Evolutionary conservation across 2,797 vertebrate species (phyloP).

Genomic region (Cryptoprocta ferox): DNA sequence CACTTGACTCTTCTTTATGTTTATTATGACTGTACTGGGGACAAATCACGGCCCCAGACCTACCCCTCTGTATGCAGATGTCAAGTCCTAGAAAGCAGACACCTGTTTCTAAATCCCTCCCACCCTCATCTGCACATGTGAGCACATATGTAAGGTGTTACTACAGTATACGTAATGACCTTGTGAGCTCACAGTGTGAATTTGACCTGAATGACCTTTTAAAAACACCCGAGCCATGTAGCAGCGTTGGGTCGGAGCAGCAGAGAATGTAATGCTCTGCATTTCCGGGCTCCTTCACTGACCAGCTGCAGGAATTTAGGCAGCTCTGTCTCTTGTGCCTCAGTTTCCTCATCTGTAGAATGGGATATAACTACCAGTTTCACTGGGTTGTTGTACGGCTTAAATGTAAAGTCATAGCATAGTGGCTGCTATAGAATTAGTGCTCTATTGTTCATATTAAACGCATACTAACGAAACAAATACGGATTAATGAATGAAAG

Average conservation of each 20-base stretch:
- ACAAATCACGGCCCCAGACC: neutral
- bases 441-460: neutral
- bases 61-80: rapidly evolving
- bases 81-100: neutral
- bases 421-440: neutral
- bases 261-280: rapidly evolving
- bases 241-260: no score
- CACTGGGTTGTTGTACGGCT: neutral
- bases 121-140: neutral
- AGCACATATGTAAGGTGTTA: rapidly evolving
- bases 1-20: neutral
- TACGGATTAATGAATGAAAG: neutral
- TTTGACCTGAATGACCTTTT: neutral
- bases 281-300: neutral
- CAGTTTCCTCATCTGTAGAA: conserved; percentile 21
- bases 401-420: neutral
- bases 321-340: neutral
- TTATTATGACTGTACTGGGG: neutral
- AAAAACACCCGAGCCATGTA: neutral
- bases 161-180: neutral
- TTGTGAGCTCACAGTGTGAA: neutral
- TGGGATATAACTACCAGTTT: neutral
- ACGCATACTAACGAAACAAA: neutral
- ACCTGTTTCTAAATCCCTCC: neutral
- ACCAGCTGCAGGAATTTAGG: neutral